Conservation (phyloP, 2,888 invertebrate genomes). For the Sympetrum striolatum region DNA sequence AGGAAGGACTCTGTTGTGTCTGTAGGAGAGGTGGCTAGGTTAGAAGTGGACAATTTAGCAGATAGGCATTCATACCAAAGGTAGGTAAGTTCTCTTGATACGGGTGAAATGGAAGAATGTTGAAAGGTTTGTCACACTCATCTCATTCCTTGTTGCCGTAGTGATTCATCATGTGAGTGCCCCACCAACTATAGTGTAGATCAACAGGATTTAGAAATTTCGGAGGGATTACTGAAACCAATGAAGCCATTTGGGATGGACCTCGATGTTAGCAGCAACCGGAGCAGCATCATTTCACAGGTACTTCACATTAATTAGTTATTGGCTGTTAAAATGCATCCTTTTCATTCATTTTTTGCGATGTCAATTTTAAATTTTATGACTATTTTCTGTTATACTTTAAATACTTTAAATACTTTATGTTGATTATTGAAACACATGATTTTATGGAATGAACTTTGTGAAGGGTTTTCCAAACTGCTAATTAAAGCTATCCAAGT, state of each 20-base stretch:
- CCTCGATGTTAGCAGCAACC: constrained; percentile 67
- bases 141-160: constrained; percentile 54
- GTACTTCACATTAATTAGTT: constrained; percentile 51
- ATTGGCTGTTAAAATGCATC: too few relatives aligned
- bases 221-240: constrained; percentile 57
- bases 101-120: constrained; percentile 3
- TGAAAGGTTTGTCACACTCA: background rate
- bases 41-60: constrained; percentile 44
- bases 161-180: constrained; percentile 66
- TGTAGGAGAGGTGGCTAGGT: constrained; percentile 14
- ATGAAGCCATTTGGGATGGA: constrained; percentile 69
- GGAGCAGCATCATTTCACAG: constrained; percentile 67
- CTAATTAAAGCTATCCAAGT: too few relatives aligned
- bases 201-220: constrained; percentile 56
- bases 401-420: too few relatives aligned
- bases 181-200: constrained; percentile 50
- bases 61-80: constrained; percentile 45
- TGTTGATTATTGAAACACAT: too few relatives aligned
- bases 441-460: too few relatives aligned
- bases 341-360: too few relatives aligned
- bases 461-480: too few relatives aligned
- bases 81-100: background rate
- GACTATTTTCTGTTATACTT: too few relatives aligned
- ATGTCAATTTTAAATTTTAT: too few relatives aligned
- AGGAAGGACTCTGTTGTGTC: constrained; percentile 27